phyloP scores from a whole-genome alignment of 2,888 invertebrate species.

The Exocentrus adspersus region DNA sequence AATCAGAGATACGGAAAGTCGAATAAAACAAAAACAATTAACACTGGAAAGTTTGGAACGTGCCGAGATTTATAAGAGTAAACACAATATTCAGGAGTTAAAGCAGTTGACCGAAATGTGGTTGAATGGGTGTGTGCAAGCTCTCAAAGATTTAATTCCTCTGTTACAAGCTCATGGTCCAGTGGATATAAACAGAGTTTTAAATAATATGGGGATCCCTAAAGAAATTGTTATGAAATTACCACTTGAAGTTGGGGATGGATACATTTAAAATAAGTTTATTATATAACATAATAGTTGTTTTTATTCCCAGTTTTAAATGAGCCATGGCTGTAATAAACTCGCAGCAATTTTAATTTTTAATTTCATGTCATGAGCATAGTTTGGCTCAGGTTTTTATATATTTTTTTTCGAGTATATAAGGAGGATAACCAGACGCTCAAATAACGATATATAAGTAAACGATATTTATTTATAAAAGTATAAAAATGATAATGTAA shows the following conservation, averaged over 20 bases:
- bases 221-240: constrained; percentile 30
- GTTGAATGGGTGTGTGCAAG: constrained; percentile 68
- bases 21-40: constrained; percentile 39
- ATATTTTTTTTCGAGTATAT: too few species aligned
- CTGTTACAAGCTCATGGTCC: constrained; percentile 61
- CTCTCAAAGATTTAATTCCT: constrained; percentile 65
- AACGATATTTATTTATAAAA: too few species aligned
- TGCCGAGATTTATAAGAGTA: constrained; percentile 47
- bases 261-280: too few species aligned
- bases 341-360: too few species aligned
- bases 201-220: constrained; percentile 37
- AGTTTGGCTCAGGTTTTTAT: too few species aligned
- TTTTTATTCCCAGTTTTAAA: too few species aligned
- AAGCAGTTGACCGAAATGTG: constrained; percentile 66
- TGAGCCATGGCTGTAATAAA: too few species aligned
- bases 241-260: constrained; percentile 18
- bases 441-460: too few species aligned
- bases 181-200: constrained; percentile 65
- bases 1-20: constrained; percentile 36
- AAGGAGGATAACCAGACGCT: too few species aligned
- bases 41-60: constrained; percentile 43
- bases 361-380: too few species aligned
- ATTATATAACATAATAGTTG: too few species aligned
- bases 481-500: too few species aligned
- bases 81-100: constrained; percentile 65